Percentiles rank a stretch among this genome's conserved stretches.
Conservation (phyloP, 2,113 vertebrate genomes). For the Grus americana region DNA sequence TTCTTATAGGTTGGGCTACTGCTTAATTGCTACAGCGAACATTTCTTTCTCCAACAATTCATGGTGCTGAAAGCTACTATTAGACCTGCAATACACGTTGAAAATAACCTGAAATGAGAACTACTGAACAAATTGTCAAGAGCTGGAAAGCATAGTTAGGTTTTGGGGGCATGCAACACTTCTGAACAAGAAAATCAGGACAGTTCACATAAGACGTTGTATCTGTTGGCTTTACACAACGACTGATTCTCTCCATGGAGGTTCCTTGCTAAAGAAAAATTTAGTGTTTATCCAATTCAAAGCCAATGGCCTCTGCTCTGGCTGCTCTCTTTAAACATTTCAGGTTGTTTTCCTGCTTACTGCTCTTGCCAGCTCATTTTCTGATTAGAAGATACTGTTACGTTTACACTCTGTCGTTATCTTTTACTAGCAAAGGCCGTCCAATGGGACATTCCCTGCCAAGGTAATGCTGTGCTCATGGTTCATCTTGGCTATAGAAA, state of each 20-base stretch:
- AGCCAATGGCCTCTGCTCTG: neutral
- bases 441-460: neutral
- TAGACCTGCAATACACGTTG: neutral
- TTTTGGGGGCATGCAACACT: neutral
- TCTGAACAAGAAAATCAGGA: neutral
- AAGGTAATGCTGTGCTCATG: neutral
- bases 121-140: neutral
- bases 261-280: neutral
- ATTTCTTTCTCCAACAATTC: neutral
- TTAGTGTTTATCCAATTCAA: neutral
- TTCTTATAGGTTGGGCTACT: neutral
- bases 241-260: neutral
- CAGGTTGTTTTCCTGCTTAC: neutral
- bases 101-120: neutral
- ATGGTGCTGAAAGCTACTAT: neutral
- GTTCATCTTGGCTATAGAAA: neutral
- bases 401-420: neutral
- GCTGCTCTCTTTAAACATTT: neutral
- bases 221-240: neutral
- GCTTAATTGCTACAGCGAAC: neutral
- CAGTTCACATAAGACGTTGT: neutral
- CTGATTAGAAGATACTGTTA: neutral
- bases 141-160: neutral
- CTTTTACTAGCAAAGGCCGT: neutral
- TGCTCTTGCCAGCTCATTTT: neutral